Evolutionary conservation across 2,888 invertebrate genomes (phyloP).

Genomic region (Ornithoptera alexandrae): DNA sequence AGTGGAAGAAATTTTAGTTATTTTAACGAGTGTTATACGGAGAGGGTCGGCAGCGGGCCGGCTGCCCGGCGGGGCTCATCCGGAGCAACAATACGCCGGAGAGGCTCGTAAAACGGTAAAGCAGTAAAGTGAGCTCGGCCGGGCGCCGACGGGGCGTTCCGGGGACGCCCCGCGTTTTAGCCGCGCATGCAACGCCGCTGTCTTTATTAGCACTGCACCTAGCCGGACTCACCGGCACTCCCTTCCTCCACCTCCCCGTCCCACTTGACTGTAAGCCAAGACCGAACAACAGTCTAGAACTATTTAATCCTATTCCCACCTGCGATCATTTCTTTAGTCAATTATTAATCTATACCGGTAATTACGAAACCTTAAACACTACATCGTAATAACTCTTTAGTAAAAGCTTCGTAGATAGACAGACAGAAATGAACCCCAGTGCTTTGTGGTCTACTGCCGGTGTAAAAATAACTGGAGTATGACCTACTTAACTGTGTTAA

Average conservation of each 20-base stretch:
- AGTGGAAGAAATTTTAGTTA: not conserved
- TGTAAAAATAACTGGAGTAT: not conserved
- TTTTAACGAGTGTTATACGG: not conserved
- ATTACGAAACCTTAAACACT: no score
- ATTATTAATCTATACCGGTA: no score
- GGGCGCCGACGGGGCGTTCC: constrained; percentile 63
- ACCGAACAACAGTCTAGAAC: not conserved
- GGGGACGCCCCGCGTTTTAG: constrained; percentile 66
- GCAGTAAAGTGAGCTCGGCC: constrained; percentile 59
- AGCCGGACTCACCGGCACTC: constrained; percentile 9
- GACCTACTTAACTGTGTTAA: constrained; percentile 5
- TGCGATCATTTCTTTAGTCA: not conserved
- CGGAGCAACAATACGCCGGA: constrained; percentile 54
- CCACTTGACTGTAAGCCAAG: no score
- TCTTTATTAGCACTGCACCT: constrained; percentile 67
- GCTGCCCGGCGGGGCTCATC: not conserved
- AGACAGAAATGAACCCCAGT: no score
- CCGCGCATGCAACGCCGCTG: constrained; percentile 55
- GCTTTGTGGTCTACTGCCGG: no score
- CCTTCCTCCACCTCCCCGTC: not conserved
- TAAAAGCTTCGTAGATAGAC: no score
- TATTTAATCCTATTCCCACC: not conserved
- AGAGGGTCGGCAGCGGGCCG: not conserved
- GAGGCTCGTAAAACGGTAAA: constrained; percentile 55
- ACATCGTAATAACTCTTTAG: no score